A percentile compares a stretch with the other conserved stretches of the same genome.
These are phyloP conservation scores for Apeltes quadracus DNA, from an alignment of 2,113 vertebrate species.

Conservation along the genomic window DNA sequence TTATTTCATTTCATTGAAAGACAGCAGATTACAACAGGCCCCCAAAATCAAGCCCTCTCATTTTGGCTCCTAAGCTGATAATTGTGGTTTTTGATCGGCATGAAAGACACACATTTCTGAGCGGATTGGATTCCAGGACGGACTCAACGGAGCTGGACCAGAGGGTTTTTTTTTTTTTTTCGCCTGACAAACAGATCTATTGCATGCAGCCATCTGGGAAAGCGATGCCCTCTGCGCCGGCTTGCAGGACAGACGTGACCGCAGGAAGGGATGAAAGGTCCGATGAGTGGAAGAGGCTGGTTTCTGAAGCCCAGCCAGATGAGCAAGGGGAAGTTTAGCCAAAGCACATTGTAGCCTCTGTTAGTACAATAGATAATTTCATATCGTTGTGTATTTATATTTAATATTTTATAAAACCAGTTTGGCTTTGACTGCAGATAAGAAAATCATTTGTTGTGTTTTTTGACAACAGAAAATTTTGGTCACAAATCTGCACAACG, in stretches of 20 bases:
- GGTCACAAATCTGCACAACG: slow-evolving; percentile 2
- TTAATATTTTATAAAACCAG: slow-evolving; percentile 20
- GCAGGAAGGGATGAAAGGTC: slow-evolving; percentile 25
- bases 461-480: slow-evolving; percentile 1
- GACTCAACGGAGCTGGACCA: slow-evolving; percentile 36
- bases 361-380: slow-evolving; percentile 18
- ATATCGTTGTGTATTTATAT: slow-evolving; percentile 8
- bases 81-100: slow-evolving; percentile 74
- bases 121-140: slow-evolving; percentile 35
- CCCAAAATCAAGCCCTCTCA: slow-evolving; percentile 58
- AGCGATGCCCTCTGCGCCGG: slow-evolving; percentile 51
- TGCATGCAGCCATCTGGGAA: slow-evolving; percentile 58
- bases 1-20: slow-evolving; percentile 75
- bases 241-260: slow-evolving; percentile 38
- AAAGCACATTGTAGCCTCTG: not conserved
- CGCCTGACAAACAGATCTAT: slow-evolving; percentile 56
- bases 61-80: slow-evolving; percentile 74
- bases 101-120: slow-evolving; percentile 68
- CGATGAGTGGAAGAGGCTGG: slow-evolving; percentile 46
- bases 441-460: slow-evolving; percentile 9
- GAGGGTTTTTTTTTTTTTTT: slow-evolving; percentile 42
- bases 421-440: slow-evolving; percentile 17
- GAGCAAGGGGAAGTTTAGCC: not conserved
- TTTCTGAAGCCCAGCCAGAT: slow-evolving; percentile 24
- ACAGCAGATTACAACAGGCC: slow-evolving; percentile 66